Evolutionary conservation across 1,140 invertebrate genomes (phyloP).

Genomic region (Himalopsyche phryganea): DNA sequence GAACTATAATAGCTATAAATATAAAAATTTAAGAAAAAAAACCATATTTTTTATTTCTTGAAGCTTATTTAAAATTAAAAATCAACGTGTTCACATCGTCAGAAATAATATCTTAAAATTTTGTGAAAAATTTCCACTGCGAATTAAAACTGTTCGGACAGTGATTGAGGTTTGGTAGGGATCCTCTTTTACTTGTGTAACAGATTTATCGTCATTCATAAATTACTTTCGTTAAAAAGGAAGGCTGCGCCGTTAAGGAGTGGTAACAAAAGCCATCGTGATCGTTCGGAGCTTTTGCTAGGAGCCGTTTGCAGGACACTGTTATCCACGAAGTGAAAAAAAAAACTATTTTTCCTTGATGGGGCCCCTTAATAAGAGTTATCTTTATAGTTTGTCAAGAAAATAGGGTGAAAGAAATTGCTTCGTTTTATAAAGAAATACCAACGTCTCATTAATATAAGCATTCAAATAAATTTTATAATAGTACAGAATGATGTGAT

Average conservation of each 20-base stretch:
- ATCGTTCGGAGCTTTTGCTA: conserved; percentile 25
- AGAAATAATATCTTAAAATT: background rate
- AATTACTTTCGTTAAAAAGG: conserved; percentile 32
- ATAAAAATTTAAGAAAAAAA: no score
- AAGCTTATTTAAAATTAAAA: no score
- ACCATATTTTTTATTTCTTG: no score
- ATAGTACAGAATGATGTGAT: no score
- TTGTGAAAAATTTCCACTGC: background rate
- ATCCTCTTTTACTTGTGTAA: conserved; percentile 22
- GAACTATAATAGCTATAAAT: no score
- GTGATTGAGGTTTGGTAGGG: conserved; percentile 20
- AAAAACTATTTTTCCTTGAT: conserved; percentile 6
- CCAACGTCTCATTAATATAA: no score
- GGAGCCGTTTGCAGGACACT: conserved; percentile 30
- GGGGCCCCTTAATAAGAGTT: conserved; percentile 13
- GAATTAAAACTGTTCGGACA: conserved; percentile 26
- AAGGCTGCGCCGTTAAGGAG: conserved; percentile 16
- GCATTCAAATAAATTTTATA: no score
- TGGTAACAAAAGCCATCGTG: conserved; percentile 30
- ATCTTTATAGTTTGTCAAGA: conserved; percentile 10
- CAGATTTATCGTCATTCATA: conserved; percentile 33
- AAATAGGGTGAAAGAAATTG: background rate
- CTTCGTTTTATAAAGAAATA: no score
- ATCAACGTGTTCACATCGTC: no score
- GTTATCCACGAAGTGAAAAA: background rate